Base-by-base conservation (phyloP, 1,140 invertebrate species). In the Drosophila triauraria region DNA sequence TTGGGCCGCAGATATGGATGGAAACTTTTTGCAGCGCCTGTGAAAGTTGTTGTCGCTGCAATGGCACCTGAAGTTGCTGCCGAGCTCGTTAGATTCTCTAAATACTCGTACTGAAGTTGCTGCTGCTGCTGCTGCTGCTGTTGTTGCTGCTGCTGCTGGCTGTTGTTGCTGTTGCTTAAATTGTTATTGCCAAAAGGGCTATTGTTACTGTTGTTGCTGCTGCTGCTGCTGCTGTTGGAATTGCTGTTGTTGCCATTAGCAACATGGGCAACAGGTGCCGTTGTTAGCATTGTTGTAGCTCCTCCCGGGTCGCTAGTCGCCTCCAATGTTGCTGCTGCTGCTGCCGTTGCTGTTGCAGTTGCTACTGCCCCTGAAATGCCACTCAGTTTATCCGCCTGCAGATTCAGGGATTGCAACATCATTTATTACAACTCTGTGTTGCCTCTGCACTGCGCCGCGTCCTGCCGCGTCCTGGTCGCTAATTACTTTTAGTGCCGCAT, bases 351-450 rank as follows among this genome's bases (percentile, higher is more conserved):
- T 30, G 47, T 12, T 68, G 70, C 13, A 63, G 50, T 43, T 53
- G 17, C 54, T 71, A 67, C 25, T 76, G 62, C 63, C 58, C 70
- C 32, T 70, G 86, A 65, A 69, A 83, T 86, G 75, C 78, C 86
- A 72, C 74, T 91, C 56, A 92, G 84, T 88, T 88, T 85, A 78
- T 91, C 88, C 70, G 88, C 77, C 54, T 80, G 82, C 84, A 92
- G 69, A 86, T 92, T 91, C 82, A 92, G 77, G 70, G 91, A 92
- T 90, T 92, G 91, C 91, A 92, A 86, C 91, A 92, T 92, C 79
- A 88, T 92, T 92, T 83, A 68, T 84, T 86, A 70, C 85, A 80
- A 72, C 85, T 81, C 25, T 46, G 57, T 58, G 60, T 65, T 77
- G 72, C 58, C 74, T 56, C 70, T 75, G 53, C 53, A 77, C 74